Base-by-base conservation (phyloP, 2,888 invertebrate genomes). In the Sycophila texana region DNA sequence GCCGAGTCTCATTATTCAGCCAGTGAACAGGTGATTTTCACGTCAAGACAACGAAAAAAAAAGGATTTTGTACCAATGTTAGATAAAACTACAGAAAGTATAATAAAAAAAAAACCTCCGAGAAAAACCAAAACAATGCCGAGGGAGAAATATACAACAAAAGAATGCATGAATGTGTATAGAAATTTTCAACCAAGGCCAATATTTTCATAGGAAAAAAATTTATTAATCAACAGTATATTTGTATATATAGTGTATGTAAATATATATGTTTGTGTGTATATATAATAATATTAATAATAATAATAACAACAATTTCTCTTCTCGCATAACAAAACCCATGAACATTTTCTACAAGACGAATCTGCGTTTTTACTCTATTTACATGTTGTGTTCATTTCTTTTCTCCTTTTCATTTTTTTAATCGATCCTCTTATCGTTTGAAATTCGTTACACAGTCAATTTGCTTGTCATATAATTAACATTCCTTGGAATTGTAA, bases 311-410 rank as follows among this genome's bases (percentile, higher is more conserved):
- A 89, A 88, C 85, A 86, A 83, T 86, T 85, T 83, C 82, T 85
- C 75, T 86, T 84, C 86, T 89, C 88, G 89, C 88, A 89, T 89
- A 89, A 90, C 89, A 90, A 90, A 39, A 88, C 89, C 90, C 90
- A 89, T 88, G 85, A 83, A 86, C 86, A 85, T 76, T 83, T 83
- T 86, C 84, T 88, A 86, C 85, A 77, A 77, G 74, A 77, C 68
- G 65, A 77, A 18, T 10, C 10, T 68, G 66, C 47, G 53, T 79
- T 70, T 83, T 85, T 85, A 7, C 39, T 39, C 39, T 88, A 86
- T 88, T 81, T 84, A 88, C 88, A 89, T 85, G 82, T 86, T 66
- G 51, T 76, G 53, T 70, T 55, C 30, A 53, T 61, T 47, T 57
- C 26, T 53, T 68, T 39, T 0, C 39, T 39, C 39, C 39, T 39